Base-by-base conservation (phyloP, 2,113 vertebrate genomes). In the Rhinogobius similis region DNA sequence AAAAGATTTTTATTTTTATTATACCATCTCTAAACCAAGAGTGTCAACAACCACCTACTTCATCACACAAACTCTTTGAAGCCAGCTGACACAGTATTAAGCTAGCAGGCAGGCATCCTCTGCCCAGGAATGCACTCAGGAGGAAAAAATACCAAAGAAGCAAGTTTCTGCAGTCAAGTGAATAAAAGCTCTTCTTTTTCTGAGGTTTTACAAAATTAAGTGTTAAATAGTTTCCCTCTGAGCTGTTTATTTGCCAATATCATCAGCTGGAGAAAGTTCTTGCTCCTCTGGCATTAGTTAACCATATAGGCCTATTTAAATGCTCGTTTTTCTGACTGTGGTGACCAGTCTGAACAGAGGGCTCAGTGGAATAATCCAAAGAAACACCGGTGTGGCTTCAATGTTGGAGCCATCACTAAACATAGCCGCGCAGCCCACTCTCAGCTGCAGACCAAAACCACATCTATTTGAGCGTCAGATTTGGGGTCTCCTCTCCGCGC, bases 391-490 rank as follows among this genome's bases (percentile, higher is more conserved):
- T 76, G 84, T 78, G 76, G 72, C 84, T 88, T 87, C 32, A 36
- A 86, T 82, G 79, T 77, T 67, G 52, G 86, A 75, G 86, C 87
- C 88, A 77, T 77, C 61, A 75, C 83, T 90, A 92, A 86, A 87
- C 76, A 87, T 88, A 90, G 87, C 39, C 82, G 65, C 73, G 55
- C 62, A 67, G 76, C 70, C 85, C 84, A 83, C 88, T 92, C 91
- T 86, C 85, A 87, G 87, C 80, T 85, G 81, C 80, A 76, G 79
- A 86, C 88, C 88, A 84, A 73, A 93, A 70, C 88, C 90, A 88
- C 90, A 89, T 92, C 89, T 93, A 92, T 90, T 91, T 91, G 78
- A 87, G 86, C 85, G 76, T 86, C 76, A 87, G 85, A 82, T 88
- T 90, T 87, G 85, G 90, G 92, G 89, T 90, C 86, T 89, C 87